These are phyloP conservation scores for Apistogramma diplotaenia DNA, from an alignment of 2,113 vertebrate species.

Conservation along the genomic window DNA sequence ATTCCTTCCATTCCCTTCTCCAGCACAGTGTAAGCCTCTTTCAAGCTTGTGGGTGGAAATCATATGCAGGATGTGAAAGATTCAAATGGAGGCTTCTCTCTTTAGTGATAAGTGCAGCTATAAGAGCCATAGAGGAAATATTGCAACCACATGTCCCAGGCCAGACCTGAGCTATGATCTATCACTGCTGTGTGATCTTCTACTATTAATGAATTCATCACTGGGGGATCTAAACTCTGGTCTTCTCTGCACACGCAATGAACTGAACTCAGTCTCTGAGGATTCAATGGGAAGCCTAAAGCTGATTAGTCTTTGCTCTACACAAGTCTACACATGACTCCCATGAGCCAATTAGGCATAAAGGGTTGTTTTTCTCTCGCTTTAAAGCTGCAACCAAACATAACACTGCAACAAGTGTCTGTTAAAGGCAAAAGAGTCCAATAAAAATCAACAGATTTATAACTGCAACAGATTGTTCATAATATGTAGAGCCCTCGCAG, in stretches of 20 bases:
- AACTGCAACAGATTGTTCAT: neutral
- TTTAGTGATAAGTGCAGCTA: neutral
- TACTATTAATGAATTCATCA: constrained; percentile 3
- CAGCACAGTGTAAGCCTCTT: neutral
- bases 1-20: neutral
- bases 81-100: neutral
- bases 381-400: neutral
- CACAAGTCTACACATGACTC: neutral
- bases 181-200: constrained; percentile 19
- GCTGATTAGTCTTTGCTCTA: neutral
- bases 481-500: neutral
- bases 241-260: neutral
- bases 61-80: neutral
- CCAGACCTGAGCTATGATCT: constrained; percentile 1
- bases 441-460: neutral
- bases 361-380: neutral
- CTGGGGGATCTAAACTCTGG: constrained; percentile 19
- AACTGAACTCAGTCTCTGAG: neutral
- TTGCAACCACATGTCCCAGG: neutral
- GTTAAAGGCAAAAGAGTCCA: neutral
- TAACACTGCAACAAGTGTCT: neutral
- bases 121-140: neutral
- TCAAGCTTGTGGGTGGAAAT: neutral
- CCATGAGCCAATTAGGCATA: constrained; percentile 5
- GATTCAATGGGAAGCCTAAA: neutral